Evolutionary conservation across 2,888 invertebrate species (phyloP).

Genomic region (Sympetrum striolatum): DNA sequence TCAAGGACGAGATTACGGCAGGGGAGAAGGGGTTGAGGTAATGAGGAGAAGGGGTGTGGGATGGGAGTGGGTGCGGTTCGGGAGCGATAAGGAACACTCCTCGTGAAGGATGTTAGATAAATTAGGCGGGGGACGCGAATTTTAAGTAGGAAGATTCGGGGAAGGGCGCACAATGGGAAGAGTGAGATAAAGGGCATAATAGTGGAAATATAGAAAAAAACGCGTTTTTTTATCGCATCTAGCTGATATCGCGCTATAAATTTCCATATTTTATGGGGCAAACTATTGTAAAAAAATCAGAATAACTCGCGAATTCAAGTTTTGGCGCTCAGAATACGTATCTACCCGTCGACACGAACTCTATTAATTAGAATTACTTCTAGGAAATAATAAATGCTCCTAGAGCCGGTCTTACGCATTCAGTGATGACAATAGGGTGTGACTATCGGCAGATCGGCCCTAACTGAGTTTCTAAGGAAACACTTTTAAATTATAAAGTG

Average conservation of each 20-base stretch:
- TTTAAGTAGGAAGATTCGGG: not conserved
- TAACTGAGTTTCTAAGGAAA: no score
- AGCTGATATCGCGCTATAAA: not conserved
- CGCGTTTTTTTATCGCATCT: not conserved
- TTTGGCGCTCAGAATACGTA: no score
- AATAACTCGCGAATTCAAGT: no score
- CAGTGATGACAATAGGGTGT: no score
- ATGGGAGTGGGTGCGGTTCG: not conserved
- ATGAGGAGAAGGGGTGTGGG: not conserved
- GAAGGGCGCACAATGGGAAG: not conserved
- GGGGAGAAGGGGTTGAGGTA: not conserved
- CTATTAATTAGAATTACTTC: no score
- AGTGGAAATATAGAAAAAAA: not conserved
- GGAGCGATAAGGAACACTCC: not conserved
- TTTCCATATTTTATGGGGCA: not conserved
- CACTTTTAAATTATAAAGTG: no score
- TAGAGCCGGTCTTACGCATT: no score
- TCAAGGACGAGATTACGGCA: not conserved
- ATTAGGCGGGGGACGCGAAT: not conserved
- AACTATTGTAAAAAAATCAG: no score
- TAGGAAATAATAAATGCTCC: no score
- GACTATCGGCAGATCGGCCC: no score
- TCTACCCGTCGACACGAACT: no score
- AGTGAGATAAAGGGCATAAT: not conserved
- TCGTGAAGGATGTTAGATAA: slow-evolving; percentile 7